Evolutionary conservation across 2,113 vertebrate species (phyloP).

Genomic region (Nibea coibor): DNA sequence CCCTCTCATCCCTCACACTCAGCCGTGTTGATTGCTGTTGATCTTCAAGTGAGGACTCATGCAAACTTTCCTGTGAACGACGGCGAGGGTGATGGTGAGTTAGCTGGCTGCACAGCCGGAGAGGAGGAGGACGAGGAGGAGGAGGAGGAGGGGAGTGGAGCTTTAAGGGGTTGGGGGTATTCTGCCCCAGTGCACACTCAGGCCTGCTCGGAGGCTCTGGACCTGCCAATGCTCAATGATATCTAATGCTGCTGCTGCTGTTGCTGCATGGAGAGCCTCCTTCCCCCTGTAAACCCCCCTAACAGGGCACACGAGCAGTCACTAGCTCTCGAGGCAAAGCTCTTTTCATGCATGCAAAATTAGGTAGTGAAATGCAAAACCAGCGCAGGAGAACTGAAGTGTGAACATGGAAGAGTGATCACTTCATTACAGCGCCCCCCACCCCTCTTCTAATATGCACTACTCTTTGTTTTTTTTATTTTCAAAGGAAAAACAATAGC

Average conservation of each 20-base stretch:
- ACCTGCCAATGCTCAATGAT: conserved; percentile 51
- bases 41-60: conserved; percentile 75
- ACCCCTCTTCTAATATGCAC: conserved; percentile 33
- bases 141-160: conserved; percentile 11
- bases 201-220: conserved; percentile 44
- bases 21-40: conserved; percentile 71
- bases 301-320: conserved; percentile 33
- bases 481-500: conserved; percentile 48
- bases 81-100: conserved; percentile 52
- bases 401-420: conserved; percentile 59
- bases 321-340: conserved; percentile 43
- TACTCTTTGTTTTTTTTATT: conserved; percentile 42
- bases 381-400: conserved; percentile 61
- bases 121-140: neutral
- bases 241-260: conserved; percentile 41
- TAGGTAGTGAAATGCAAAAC: conserved; percentile 61
- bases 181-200: conserved; percentile 58
- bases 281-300: conserved; percentile 20
- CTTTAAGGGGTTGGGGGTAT: conserved; percentile 24
- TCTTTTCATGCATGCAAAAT: conserved; percentile 72
- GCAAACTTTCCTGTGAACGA: conserved; percentile 70
- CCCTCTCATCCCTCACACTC: conserved; percentile 75
- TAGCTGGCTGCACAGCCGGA: conserved; percentile 49
- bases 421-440: conserved; percentile 52
- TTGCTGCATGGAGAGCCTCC: conserved; percentile 2